Conservation (phyloP, 2,797 vertebrate genomes). For the Lerista edwardsae region DNA sequence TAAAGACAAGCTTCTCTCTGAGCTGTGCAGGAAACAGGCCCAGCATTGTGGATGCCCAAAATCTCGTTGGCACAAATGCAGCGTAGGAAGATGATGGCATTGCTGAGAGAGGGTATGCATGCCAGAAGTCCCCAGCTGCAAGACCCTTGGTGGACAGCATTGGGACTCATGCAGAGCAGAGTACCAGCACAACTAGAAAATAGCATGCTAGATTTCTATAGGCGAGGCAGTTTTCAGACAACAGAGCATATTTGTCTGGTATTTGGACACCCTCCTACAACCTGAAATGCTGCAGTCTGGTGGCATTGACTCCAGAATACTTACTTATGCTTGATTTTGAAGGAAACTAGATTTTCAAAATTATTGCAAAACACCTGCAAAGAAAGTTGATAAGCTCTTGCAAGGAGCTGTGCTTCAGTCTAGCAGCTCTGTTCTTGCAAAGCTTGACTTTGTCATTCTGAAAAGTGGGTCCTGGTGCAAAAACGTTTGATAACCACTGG, state of each 20-base stretch:
- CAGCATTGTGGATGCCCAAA: slow-evolving; percentile 4
- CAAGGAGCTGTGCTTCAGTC: not conserved
- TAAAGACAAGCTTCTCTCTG: not conserved
- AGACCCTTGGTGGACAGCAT: not conserved
- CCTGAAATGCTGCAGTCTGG: no score
- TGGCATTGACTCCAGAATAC: not conserved
- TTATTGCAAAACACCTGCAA: not conserved
- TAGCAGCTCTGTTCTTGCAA: not conserved
- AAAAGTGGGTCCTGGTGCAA: no score
- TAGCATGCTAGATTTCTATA: not conserved
- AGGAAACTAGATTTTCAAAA: not conserved
- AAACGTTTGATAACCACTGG: no score
- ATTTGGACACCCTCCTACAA: not conserved
- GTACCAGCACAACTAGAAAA: no score
- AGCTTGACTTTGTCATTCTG: not conserved
- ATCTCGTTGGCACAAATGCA: not conserved
- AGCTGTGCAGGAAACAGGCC: not conserved
- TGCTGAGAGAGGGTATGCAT: not conserved
- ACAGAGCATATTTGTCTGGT: no score
- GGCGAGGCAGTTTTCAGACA: not conserved
- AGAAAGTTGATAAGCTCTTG: not conserved
- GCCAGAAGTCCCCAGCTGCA: no score
- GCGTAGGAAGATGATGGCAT: not conserved
- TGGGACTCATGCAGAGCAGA: not conserved
- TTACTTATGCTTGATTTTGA: not conserved